These are phyloP conservation scores for Galeruca laticollis DNA, from an alignment of 2,888 invertebrate species.

Conservation along the genomic window DNA sequence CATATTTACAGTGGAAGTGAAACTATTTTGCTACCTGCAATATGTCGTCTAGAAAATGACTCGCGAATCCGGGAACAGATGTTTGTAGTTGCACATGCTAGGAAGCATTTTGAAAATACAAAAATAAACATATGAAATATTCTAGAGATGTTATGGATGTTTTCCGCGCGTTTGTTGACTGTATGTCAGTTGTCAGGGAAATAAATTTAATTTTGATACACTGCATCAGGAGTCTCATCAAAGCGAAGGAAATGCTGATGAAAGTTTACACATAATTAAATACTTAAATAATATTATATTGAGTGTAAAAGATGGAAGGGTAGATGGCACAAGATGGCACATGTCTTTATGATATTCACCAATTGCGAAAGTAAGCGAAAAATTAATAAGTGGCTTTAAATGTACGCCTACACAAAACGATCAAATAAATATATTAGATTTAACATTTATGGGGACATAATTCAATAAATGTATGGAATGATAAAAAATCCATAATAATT, in stretches of 20 bases:
- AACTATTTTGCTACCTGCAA: slow-evolving; percentile 27
- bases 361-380: too few relatives aligned
- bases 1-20: slow-evolving; percentile 15
- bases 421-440: too few relatives aligned
- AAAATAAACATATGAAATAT: slow-evolving; percentile 25
- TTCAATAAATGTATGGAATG: too few relatives aligned
- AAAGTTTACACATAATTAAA: neutral
- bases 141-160: slow-evolving; percentile 13
- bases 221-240: neutral
- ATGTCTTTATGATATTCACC: too few relatives aligned
- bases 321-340: too few relatives aligned
- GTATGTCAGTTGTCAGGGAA: slow-evolving; percentile 11
- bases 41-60: slow-evolving; percentile 25
- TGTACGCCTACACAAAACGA: too few relatives aligned
- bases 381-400: too few relatives aligned
- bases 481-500: too few relatives aligned
- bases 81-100: slow-evolving; percentile 33
- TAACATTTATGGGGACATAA: too few relatives aligned
- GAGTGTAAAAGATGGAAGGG: too few relatives aligned
- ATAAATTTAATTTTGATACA: slow-evolving; percentile 1
- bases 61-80: slow-evolving; percentile 29
- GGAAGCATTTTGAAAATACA: slow-evolving; percentile 22
- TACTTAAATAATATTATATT: too few relatives aligned
- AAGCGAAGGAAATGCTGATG: neutral
- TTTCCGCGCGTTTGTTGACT: slow-evolving; percentile 3